Evolutionary conservation across 1,140 invertebrate species (phyloP).

Genomic region (Aphelenchoides fujianensis): DNA sequence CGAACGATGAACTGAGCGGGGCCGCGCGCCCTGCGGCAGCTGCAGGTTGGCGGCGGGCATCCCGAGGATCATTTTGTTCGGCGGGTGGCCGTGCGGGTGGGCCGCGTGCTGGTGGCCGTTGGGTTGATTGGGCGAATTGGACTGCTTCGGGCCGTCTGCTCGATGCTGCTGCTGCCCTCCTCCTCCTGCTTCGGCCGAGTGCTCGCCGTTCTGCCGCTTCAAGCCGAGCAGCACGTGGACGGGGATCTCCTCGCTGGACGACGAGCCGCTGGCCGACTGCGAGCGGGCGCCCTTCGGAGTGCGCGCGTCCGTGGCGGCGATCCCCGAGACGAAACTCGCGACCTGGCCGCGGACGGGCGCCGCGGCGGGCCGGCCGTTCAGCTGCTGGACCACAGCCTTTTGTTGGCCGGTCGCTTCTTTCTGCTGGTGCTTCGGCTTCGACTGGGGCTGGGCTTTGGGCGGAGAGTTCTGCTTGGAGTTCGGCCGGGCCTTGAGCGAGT

Average conservation of each 20-base stretch:
- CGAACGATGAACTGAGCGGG: background rate
- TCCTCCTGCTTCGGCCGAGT: background rate
- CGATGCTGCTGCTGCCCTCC: background rate
- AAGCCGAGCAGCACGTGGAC: background rate
- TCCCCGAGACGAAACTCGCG: too few species aligned
- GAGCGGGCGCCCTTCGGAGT: background rate
- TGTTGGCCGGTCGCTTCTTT: background rate
- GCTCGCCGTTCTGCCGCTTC: background rate
- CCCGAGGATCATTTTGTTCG: background rate
- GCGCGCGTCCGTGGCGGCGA: too few species aligned
- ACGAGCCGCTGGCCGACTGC: background rate
- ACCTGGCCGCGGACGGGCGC: too few species aligned
- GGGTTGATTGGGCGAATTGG: background rate
- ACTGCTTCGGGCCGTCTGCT: background rate
- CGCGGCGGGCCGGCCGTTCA: too few species aligned
- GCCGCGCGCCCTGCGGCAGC: background rate
- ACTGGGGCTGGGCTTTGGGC: too few species aligned
- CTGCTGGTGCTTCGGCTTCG: background rate
- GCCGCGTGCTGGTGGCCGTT: background rate
- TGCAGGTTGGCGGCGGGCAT: background rate
- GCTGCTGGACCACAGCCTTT: too few species aligned
- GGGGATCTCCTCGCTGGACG: background rate
- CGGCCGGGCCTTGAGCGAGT: too few species aligned
- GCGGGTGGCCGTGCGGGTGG: background rate
- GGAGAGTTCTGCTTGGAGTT: too few species aligned